phyloP scores from a whole-genome alignment of 2,113 vertebrate genomes.

The Halcyon malimbica region DNA sequence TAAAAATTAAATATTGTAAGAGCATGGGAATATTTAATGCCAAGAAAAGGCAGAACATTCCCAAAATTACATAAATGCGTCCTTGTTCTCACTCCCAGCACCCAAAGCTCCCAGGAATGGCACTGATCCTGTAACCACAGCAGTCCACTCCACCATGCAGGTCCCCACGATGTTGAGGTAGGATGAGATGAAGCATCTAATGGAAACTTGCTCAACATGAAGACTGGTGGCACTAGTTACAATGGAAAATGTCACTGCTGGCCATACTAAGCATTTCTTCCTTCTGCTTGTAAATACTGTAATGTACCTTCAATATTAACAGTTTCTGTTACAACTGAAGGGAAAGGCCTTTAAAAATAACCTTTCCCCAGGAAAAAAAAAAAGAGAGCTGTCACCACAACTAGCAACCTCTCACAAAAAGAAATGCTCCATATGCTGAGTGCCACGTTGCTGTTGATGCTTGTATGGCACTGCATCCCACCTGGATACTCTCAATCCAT shows the following conservation, averaged over 20 bases:
- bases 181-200: background rate
- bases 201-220: background rate
- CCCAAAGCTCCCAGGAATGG: background rate
- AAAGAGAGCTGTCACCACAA: background rate
- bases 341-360: background rate
- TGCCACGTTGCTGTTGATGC: background rate
- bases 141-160: background rate
- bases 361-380: background rate
- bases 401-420: background rate
- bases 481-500: background rate
- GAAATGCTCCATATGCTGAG: background rate
- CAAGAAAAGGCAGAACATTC: background rate
- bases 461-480: background rate
- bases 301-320: background rate
- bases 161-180: background rate
- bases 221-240: background rate
- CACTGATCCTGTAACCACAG: background rate
- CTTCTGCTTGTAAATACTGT: background rate
- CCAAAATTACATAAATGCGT: background rate
- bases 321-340: background rate
- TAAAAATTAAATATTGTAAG: background rate
- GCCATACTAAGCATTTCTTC: background rate
- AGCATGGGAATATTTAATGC: background rate
- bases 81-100: background rate
- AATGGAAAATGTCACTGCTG: background rate